Base-by-base conservation (phyloP, 1,140 invertebrate species). In the Tachypleus tridentatus region DNA sequence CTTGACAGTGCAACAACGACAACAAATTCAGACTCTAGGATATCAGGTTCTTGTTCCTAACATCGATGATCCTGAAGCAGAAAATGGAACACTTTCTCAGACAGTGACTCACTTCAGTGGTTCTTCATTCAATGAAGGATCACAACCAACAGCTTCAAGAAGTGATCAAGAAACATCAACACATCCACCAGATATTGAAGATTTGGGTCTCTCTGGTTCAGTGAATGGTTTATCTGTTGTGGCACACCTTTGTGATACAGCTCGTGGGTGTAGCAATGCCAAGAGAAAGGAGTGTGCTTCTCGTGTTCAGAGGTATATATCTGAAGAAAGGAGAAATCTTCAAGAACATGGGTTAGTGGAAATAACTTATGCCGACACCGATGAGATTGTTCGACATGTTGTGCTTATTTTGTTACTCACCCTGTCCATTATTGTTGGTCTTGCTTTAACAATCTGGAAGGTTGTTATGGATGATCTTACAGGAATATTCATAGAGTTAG, bases 401-500 rank as follows among this genome's bases (percentile, higher is more conserved):
- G 85, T 93, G 49, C 78, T 96, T n/a, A 75, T 95, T 8, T 84
- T 97, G 53, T 78, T 89, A 0, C 78, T 93, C 63, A 78, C 85
- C 49, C 84, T 86, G 58, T 91, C 88, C 11, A 94, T 95, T 87
- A 91, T 94, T 78, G 85, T 94, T 70, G 89, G 88, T 49, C 78
- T 96, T 64, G 86, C 89, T 0, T 82, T 95, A 62, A 91, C 87
- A 51, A 81, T 90, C 10, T 94, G 92, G 86, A 88, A 86, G 9
- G 75, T 96, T 64, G 82, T 96, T 65, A 85, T 87, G 79, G 89
- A 92, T 74, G 83, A 89, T 72, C 83, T 89, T 73, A 86, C 86
- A 58, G 93, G 92, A 1, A 87, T 96, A 67, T 95, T 92, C 75
- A 82, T 95, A 0, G 92, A 96, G 78, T 77, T 97, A 47, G 85